A percentile compares a stretch with the other conserved stretches of the same genome.
These are phyloP conservation scores for Muntiacus muntjak DNA, from an alignment of 2,113 vertebrate species.

Conservation along the genomic window DNA sequence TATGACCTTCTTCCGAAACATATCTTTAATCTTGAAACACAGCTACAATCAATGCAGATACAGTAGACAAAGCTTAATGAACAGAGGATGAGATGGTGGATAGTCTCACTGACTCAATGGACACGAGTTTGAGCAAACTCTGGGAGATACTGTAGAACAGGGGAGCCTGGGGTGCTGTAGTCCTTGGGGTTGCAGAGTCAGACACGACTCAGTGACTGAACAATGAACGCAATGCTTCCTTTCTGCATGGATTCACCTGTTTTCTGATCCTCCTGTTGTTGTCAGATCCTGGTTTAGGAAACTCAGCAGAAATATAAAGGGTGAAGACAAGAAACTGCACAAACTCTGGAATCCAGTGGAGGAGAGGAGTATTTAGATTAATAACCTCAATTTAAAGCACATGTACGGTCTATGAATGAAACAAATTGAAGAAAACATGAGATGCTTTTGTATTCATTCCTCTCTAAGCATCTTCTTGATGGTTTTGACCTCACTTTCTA, in stretches of 20 bases:
- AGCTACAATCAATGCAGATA: not conserved
- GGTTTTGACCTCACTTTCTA: not conserved
- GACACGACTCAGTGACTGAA: not conserved
- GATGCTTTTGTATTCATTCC: not conserved
- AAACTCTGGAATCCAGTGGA: not conserved
- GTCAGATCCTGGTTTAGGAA: not conserved
- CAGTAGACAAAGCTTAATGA: not conserved
- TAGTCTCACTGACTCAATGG: not conserved
- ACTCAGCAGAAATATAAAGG: not conserved
- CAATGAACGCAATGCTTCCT: not conserved
- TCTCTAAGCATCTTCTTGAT: not conserved
- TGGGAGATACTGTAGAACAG: not conserved
- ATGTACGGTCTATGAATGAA: not conserved
- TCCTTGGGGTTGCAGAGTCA: not conserved
- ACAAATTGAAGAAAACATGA: not conserved
- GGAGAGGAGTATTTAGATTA: not conserved
- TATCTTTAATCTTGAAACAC: not conserved
- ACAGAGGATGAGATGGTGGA: not conserved
- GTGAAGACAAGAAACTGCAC: not conserved
- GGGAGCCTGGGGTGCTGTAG: not conserved
- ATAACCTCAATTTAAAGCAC: not conserved
- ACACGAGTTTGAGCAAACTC: not conserved
- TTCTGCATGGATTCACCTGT: not conserved
- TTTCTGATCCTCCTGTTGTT: not conserved
- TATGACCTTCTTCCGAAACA: not conserved